phyloP scores from a whole-genome alignment of 2,113 vertebrate species.

The Brachirus orientalis region DNA sequence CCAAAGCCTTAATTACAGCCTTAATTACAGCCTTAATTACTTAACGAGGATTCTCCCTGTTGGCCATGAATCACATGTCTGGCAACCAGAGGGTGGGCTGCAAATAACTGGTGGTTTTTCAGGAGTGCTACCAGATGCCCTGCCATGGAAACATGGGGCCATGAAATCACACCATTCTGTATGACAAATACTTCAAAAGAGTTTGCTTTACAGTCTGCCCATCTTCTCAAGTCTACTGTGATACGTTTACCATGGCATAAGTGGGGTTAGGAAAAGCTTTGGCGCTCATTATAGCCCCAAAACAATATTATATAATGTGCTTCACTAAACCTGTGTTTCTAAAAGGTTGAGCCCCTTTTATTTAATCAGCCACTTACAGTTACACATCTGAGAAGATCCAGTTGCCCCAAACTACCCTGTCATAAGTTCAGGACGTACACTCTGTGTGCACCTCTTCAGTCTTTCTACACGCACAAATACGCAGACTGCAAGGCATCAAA shows the following conservation, averaged over 20 bases:
- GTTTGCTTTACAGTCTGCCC: conserved; percentile 57
- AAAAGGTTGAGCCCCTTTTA: conserved; percentile 43
- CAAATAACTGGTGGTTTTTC: conserved; percentile 79
- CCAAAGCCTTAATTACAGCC: conserved; percentile 54
- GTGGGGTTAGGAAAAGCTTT: conserved; percentile 52
- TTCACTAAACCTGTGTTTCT: conserved; percentile 36
- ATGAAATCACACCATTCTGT: conserved; percentile 69
- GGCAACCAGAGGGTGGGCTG: conserved; percentile 68
- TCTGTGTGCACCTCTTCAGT: conserved; percentile 54
- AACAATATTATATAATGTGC: conserved; percentile 55
- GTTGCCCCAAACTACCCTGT: conserved; percentile 21
- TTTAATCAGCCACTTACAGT: conserved; percentile 43
- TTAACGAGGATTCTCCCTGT: conserved; percentile 76
- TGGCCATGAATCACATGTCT: conserved; percentile 74
- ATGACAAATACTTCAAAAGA: conserved; percentile 77
- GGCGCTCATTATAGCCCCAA: conserved; percentile 51
- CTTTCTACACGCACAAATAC: conserved; percentile 42
- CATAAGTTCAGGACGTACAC: conserved; percentile 32
- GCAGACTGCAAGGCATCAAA: conserved; percentile 22
- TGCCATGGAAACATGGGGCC: conserved; percentile 70
- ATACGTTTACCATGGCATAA: conserved; percentile 13
- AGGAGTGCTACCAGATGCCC: conserved; percentile 80
- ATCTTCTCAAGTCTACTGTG: conserved; percentile 38
- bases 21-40: conserved; percentile 79
- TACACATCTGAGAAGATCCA: conserved; percentile 44